A percentile compares a stretch with the other conserved stretches of the same genome.
Evolutionary conservation across 2,113 vertebrate genomes (phyloP).

Genomic region (Lipotes vexillifer): DNA sequence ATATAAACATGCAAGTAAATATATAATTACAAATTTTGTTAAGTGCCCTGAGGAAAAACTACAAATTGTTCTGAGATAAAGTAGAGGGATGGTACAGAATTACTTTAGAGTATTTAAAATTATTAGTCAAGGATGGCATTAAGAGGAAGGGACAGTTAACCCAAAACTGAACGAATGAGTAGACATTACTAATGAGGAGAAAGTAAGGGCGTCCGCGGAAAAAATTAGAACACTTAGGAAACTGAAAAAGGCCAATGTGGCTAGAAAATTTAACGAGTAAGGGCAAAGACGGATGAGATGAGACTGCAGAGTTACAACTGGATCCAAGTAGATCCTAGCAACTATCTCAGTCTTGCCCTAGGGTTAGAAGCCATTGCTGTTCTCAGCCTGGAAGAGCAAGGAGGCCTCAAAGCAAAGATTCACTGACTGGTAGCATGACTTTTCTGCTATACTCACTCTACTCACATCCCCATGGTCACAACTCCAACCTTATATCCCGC

Average conservation of each 20-base stretch:
- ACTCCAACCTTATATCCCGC: neutral
- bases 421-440: neutral
- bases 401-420: neutral
- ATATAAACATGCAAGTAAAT: neutral
- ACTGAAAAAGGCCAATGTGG: neutral
- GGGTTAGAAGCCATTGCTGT: neutral
- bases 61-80: neutral
- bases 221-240: neutral
- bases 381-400: neutral
- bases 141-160: neutral
- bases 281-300: neutral
- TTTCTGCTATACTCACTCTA: neutral
- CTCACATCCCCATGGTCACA: neutral
- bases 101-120: conserved; percentile 1
- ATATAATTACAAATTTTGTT: conserved; percentile 9
- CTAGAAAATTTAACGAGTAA: neutral
- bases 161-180: neutral
- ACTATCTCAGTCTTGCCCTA: neutral
- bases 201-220: neutral
- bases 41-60: neutral
- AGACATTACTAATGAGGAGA: neutral
- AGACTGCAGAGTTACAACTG: neutral
- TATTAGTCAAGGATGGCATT: neutral
- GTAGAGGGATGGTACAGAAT: neutral
- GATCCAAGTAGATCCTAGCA: neutral